Conservation (phyloP, 2,888 invertebrate species). For the Phaedon cochleariae region DNA sequence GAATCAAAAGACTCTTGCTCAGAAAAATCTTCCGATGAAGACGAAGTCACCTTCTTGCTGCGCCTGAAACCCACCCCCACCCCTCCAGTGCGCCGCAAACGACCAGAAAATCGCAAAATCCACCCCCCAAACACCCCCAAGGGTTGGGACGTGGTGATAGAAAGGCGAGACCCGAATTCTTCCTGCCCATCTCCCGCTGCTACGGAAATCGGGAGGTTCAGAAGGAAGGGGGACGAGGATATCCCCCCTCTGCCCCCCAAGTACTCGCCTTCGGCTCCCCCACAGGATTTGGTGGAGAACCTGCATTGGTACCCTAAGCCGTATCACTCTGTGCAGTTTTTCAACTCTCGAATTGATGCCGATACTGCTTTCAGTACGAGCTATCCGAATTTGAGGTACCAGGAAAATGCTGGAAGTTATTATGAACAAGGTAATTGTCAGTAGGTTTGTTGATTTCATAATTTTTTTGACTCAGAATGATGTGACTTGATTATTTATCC, state of each 20-base stretch:
- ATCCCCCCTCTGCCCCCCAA: slow-evolving; percentile 49
- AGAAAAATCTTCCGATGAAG: slow-evolving; percentile 49
- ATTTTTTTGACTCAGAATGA: no score
- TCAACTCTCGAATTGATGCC: slow-evolving; percentile 15
- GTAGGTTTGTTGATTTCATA: no score
- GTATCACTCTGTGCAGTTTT: slow-evolving; percentile 28
- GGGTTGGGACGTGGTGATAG: slow-evolving; percentile 59
- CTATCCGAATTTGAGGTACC: slow-evolving; percentile 37
- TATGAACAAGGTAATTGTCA: slow-evolving; percentile 11
- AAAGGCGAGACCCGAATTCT: slow-evolving; percentile 41
- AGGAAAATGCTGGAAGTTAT: not conserved
- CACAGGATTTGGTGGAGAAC: slow-evolving; percentile 49
- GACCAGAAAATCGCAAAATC: slow-evolving; percentile 41
- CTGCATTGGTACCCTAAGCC: slow-evolving; percentile 44
- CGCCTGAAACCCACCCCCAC: slow-evolving; percentile 58
- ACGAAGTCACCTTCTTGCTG: slow-evolving; percentile 59
- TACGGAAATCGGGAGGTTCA: slow-evolving; percentile 33
- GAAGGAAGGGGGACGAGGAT: no score
- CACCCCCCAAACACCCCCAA: slow-evolving; percentile 39
- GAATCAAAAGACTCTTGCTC: slow-evolving; percentile 11
- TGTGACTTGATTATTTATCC: no score
- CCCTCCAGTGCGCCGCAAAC: slow-evolving; percentile 53
- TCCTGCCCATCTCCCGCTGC: slow-evolving; percentile 30
- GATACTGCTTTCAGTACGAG: slow-evolving; percentile 33
- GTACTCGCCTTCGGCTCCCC: slow-evolving; percentile 57